phyloP scores from a whole-genome alignment of 2,797 vertebrate genomes.

The Eutrigla gurnardus region DNA sequence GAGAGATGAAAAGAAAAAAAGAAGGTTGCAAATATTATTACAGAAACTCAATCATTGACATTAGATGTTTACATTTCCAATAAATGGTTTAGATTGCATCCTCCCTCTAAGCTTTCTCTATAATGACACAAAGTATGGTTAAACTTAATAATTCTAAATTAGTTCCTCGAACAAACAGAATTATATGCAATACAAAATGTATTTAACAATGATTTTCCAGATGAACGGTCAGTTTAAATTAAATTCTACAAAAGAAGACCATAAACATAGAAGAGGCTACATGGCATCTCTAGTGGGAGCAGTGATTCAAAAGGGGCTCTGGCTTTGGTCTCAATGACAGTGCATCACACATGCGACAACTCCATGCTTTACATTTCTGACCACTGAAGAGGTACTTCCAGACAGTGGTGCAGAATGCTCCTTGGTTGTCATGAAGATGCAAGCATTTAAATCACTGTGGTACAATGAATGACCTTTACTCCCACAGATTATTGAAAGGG shows the following conservation, averaged over 20 bases:
- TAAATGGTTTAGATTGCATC: neutral
- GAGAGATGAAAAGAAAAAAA: no score
- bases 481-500: neutral
- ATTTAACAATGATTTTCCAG: conserved; percentile 13
- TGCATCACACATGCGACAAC: neutral
- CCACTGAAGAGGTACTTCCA: neutral
- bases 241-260: conserved; percentile 7
- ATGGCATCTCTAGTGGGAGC: neutral
- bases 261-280: neutral
- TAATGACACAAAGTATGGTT: neutral
- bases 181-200: neutral
- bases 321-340: neutral
- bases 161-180: conserved; percentile 8
- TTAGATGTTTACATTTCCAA: neutral
- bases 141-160: neutral
- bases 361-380: neutral
- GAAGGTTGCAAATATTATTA: neutral
- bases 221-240: conserved; percentile 16
- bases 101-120: neutral
- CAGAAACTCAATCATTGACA: neutral
- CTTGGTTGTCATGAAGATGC: neutral
- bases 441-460: neutral
- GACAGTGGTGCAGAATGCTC: neutral
- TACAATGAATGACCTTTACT: neutral
- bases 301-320: neutral